Evolutionary conservation across 2,888 invertebrate species (phyloP).

Genomic region (Lomographa bimaculata): DNA sequence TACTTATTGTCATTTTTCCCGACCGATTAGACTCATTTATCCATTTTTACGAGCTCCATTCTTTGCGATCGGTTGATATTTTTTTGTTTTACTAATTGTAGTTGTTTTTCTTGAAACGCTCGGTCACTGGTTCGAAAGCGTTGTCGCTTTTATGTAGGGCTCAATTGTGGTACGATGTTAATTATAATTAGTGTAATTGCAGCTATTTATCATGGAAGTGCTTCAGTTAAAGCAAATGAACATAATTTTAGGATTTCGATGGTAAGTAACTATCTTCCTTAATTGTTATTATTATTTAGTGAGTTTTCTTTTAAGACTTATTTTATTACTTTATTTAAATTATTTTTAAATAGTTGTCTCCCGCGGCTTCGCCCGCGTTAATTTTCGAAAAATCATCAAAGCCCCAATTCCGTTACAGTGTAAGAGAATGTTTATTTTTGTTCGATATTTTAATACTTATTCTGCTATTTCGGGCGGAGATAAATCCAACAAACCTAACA

Average conservation of each 20-base stretch:
- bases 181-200: constrained; percentile 12
- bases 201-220: constrained; percentile 9
- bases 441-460: too few relatives aligned
- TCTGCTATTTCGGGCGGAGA: too few relatives aligned
- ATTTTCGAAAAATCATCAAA: too few relatives aligned
- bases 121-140: neutral
- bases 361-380: too few relatives aligned
- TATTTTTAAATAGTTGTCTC: too few relatives aligned
- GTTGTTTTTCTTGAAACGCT: neutral
- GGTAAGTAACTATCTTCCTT: constrained; percentile 45
- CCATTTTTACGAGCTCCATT: constrained; percentile 19
- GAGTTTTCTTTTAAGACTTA: neutral
- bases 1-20: constrained; percentile 30
- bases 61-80: constrained; percentile 7
- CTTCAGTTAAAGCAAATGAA: constrained; percentile 19
- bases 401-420: too few relatives aligned
- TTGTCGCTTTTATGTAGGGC: neutral
- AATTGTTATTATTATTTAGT: neutral
- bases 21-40: constrained; percentile 14
- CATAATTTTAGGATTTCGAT: constrained; percentile 57
- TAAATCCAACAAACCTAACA: too few relatives aligned
- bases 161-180: constrained; percentile 4
- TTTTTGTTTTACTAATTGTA: neutral
- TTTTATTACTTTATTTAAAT: too few relatives aligned
- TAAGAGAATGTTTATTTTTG: too few relatives aligned